A percentile compares a stretch with the other conserved stretches of the same genome.
These are phyloP conservation scores for Oriolus oriolus DNA, from an alignment of 2,113 vertebrate species.

Conservation along the genomic window DNA sequence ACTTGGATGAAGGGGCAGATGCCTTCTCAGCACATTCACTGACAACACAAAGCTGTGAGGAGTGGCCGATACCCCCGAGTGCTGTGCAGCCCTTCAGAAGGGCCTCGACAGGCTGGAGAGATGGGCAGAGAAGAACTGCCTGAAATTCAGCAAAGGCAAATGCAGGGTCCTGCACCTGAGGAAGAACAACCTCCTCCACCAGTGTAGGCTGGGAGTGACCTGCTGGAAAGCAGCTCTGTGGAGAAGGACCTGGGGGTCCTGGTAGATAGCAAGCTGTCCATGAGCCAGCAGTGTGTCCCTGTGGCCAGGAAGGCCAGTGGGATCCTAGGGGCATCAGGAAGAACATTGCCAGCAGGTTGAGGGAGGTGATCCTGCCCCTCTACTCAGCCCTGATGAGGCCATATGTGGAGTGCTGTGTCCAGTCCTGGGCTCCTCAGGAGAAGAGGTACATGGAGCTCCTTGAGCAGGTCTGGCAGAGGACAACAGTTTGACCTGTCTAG, in stretches of 20 bases:
- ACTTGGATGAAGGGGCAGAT: not conserved
- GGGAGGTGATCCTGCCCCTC: not conserved
- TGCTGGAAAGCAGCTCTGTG: not conserved
- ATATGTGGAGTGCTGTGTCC: not conserved
- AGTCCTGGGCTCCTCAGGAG: not conserved
- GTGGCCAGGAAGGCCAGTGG: too few species aligned
- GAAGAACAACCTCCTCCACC: fast-evolving
- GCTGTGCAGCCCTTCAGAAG: not conserved
- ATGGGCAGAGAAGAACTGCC: not conserved
- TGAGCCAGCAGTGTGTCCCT: not conserved
- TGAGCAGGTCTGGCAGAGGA: not conserved
- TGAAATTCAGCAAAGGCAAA: not conserved
- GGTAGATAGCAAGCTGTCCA: not conserved
- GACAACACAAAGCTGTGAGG: not conserved
- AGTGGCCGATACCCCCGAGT: fast-evolving
- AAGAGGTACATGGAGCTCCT: too few species aligned
- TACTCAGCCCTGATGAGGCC: not conserved
- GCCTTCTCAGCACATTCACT: not conserved
- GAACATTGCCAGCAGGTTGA: not conserved
- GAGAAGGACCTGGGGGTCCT: too few species aligned
- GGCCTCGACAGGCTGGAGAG: fast-evolving
- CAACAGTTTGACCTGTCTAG: not conserved
- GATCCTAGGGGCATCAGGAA: too few species aligned
- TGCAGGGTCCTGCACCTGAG: not conserved
- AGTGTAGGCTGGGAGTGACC: fast-evolving